Evolutionary conservation across 2,888 invertebrate genomes (phyloP).

Genomic region (Plutella xylostella): DNA sequence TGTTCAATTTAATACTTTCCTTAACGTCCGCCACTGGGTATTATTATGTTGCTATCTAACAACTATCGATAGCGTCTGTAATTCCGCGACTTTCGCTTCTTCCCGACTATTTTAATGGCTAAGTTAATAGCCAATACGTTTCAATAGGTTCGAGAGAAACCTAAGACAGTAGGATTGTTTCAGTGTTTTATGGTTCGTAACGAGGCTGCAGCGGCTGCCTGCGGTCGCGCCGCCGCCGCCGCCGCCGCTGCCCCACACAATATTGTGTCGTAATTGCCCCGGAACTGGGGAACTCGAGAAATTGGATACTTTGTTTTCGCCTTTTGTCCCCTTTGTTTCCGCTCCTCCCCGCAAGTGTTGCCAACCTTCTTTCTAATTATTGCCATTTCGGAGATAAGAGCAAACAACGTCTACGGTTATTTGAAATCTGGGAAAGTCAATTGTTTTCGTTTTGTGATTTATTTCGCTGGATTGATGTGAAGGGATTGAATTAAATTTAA

Average conservation of each 20-base stretch:
- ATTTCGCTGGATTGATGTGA: background rate
- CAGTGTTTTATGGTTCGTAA: slow-evolving; percentile 52
- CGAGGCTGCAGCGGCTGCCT: slow-evolving; percentile 52
- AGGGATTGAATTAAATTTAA: slow-evolving; percentile 9
- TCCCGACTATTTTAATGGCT: slow-evolving; percentile 8
- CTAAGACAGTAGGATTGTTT: slow-evolving; percentile 22
- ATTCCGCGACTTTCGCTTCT: too few relatives aligned
- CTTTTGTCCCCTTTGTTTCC: slow-evolving; percentile 25
- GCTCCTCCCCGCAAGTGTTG: slow-evolving; percentile 15
- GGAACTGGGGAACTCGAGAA: slow-evolving; percentile 61
- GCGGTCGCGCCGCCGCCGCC: slow-evolving; percentile 14
- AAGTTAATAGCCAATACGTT: slow-evolving; percentile 5
- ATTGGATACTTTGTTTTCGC: slow-evolving; percentile 59
- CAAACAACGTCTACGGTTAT: slow-evolving; percentile 22
- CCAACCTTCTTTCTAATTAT: slow-evolving; percentile 54
- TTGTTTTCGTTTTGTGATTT: background rate
- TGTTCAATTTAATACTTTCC: too few relatives aligned
- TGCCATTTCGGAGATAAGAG: slow-evolving; percentile 31
- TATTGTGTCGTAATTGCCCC: slow-evolving; percentile 58
- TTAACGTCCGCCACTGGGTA: too few relatives aligned
- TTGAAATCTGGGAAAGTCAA: background rate
- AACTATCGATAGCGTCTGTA: too few relatives aligned
- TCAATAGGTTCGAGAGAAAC: slow-evolving; percentile 31
- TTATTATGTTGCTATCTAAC: too few relatives aligned
- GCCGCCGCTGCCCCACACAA: slow-evolving; percentile 35